Percentiles rank a stretch among this genome's conserved stretches.
Conservation (phyloP, 1,140 invertebrate genomes). For the Heliothis subflexa region DNA sequence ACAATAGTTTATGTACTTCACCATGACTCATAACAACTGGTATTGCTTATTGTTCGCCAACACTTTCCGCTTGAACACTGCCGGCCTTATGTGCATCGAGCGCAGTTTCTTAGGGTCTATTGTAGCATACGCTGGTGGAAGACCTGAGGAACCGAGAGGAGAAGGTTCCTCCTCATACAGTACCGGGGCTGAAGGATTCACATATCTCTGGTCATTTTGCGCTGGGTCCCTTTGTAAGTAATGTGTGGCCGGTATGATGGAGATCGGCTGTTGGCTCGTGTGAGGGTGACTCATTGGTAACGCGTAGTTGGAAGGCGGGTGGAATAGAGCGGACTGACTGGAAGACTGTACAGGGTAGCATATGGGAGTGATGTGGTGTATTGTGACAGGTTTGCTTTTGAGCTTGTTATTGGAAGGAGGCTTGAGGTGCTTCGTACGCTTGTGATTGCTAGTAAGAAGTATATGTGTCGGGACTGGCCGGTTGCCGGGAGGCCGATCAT, state of each 20-base stretch:
- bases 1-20: background rate
- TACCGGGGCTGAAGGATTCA: constrained; percentile 2
- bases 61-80: constrained; percentile 1
- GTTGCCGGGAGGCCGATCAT: constrained; percentile 14
- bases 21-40: constrained; percentile 9
- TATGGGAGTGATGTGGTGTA: constrained; percentile 10
- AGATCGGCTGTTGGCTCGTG: background rate
- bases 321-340: constrained; percentile 14
- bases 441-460: background rate
- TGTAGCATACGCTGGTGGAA: constrained; percentile 47
- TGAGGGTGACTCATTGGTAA: background rate
- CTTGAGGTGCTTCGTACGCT: constrained; percentile 22
- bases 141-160: background rate
- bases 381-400: constrained; percentile 12
- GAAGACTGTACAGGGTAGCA: constrained; percentile 9
- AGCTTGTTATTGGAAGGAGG: constrained; percentile 9
- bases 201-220: background rate
- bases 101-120: constrained; percentile 52
- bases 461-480: constrained; percentile 3
- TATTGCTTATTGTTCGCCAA: background rate
- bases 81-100: constrained; percentile 14
- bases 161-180: constrained; percentile 8
- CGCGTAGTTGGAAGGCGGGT: constrained; percentile 18
- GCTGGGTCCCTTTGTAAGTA: background rate
- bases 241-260: background rate